These are phyloP conservation scores for Galagoides demidoff DNA, from an alignment of 2,797 vertebrate species.

Conservation along the genomic window DNA sequence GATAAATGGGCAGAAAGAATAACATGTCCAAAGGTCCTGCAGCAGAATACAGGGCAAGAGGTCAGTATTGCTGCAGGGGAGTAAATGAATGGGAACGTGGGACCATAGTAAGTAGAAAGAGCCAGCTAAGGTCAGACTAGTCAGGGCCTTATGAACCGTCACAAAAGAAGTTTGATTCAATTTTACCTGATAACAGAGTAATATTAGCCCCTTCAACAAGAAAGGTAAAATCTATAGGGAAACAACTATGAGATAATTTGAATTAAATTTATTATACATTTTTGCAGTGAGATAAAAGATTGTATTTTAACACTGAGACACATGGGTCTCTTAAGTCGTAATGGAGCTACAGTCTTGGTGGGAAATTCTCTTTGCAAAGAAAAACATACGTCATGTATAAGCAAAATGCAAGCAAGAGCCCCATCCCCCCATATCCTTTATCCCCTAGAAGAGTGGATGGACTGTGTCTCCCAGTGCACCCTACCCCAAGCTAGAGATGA, in stretches of 20 bases:
- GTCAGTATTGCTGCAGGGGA: background rate
- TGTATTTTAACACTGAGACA: background rate
- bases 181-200: background rate
- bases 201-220: background rate
- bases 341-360: background rate
- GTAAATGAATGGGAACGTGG: background rate
- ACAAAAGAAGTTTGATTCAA: background rate
- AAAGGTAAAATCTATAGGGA: background rate
- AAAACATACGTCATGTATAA: background rate
- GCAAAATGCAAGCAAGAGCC: background rate
- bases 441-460: background rate
- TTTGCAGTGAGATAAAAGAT: background rate
- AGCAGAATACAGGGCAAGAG: background rate
- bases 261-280: background rate
- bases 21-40: background rate
- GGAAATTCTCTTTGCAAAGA: background rate
- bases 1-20: fast-evolving
- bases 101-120: background rate
- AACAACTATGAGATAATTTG: background rate
- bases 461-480: fast-evolving
- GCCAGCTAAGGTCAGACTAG: background rate
- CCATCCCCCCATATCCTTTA: no score
- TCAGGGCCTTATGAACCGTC: background rate
- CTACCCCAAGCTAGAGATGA: background rate
- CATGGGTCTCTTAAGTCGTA: background rate